Percentiles rank a stretch among this genome's conserved stretches.
phyloP scores from a whole-genome alignment of 1,140 invertebrate species.

The Drosophila biarmipes region DNA sequence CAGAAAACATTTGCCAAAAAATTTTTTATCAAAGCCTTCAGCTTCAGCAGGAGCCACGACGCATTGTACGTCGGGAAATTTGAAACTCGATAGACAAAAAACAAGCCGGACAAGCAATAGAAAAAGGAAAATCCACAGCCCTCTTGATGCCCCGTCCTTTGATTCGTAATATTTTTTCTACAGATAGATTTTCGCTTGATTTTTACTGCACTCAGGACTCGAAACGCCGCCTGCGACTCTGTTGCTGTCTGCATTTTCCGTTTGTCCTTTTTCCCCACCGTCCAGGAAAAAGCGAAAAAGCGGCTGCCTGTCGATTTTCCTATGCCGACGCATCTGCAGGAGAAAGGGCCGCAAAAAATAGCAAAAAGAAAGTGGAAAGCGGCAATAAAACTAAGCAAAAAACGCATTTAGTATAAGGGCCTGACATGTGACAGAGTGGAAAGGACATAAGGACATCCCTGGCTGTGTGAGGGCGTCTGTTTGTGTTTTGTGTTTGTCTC shows the following conservation, averaged over 20 bases:
- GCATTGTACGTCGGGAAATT: slow-evolving; percentile 78
- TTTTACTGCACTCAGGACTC: slow-evolving; percentile 77
- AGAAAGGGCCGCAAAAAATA: not conserved
- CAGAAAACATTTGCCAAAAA: slow-evolving; percentile 77
- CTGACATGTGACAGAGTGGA: slow-evolving; percentile 58
- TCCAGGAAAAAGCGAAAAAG: slow-evolving; percentile 10
- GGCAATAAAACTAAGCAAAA: slow-evolving; percentile 80
- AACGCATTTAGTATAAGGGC: slow-evolving; percentile 75
- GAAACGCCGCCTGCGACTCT: slow-evolving; percentile 46
- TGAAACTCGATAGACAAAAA: slow-evolving; percentile 81
- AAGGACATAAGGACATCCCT: slow-evolving; percentile 25
- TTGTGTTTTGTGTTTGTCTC: slow-evolving; percentile 43
- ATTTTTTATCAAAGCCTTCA: slow-evolving; percentile 81
- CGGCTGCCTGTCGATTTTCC: slow-evolving; percentile 61
- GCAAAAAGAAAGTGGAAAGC: slow-evolving; percentile 10
- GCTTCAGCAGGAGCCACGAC: slow-evolving; percentile 69
- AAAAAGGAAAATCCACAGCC: slow-evolving; percentile 69
- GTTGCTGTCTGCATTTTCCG: slow-evolving; percentile 66
- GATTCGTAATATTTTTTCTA: slow-evolving; percentile 16
- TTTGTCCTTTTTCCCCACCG: slow-evolving; percentile 47
- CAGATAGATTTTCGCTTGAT: slow-evolving; percentile 70
- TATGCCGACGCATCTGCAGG: slow-evolving; percentile 63
- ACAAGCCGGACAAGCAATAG: slow-evolving; percentile 70
- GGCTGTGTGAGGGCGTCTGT: slow-evolving; percentile 1
- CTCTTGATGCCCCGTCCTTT: slow-evolving; percentile 24